Conservation (phyloP, 2,888 invertebrate genomes). For the Helicoverpa assulta region DNA sequence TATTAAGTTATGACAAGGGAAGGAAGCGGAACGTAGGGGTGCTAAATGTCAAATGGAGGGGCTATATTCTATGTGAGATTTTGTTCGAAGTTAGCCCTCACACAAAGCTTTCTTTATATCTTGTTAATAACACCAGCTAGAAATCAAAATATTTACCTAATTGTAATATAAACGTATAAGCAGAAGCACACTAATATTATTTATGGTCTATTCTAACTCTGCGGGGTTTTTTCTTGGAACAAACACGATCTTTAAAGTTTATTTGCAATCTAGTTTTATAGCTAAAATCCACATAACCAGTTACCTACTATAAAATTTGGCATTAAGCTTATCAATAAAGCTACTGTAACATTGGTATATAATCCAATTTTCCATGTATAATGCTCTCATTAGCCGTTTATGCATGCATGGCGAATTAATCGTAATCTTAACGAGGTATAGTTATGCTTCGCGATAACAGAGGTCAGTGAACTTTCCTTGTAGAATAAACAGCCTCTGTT, state of each 20-base stretch:
- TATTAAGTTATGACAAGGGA: slow-evolving; percentile 12
- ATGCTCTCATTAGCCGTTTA: background rate
- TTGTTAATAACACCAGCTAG: too few species aligned
- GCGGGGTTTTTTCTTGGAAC: too few species aligned
- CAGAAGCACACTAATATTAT: too few species aligned
- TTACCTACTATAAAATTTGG: too few species aligned
- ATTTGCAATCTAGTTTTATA: too few species aligned
- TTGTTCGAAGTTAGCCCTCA: background rate
- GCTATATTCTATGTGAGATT: slow-evolving; percentile 11
- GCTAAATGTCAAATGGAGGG: slow-evolving; percentile 30
- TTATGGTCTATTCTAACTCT: too few species aligned
- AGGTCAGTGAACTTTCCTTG: slow-evolving; percentile 54
- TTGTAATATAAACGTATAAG: too few species aligned
- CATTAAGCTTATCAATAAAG: too few species aligned
- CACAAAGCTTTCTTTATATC: too few species aligned
- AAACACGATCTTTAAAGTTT: too few species aligned
- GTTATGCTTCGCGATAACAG: slow-evolving; percentile 57
- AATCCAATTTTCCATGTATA: background rate
- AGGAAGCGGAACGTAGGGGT: slow-evolving; percentile 28
- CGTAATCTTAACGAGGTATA: slow-evolving; percentile 44
- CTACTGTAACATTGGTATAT: background rate
- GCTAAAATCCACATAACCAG: too few species aligned
- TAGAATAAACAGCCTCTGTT: slow-evolving; percentile 41
- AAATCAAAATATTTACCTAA: too few species aligned
- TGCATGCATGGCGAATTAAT: slow-evolving; percentile 29